Evolutionary conservation across 2,888 invertebrate genomes (phyloP).

Genomic region (Dryobotodes eremita): DNA sequence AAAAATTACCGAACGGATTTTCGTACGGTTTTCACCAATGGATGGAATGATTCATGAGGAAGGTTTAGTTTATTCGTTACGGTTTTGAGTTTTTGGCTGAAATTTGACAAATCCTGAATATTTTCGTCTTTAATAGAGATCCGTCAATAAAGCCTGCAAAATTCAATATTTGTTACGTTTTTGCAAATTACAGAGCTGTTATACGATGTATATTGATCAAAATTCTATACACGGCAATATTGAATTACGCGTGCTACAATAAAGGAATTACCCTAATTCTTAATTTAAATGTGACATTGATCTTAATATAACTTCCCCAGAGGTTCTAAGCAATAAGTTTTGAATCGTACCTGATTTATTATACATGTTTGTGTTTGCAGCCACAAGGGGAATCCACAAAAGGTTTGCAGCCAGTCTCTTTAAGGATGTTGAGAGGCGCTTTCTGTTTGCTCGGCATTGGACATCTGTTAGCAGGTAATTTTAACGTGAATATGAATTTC

Average conservation of each 20-base stretch:
- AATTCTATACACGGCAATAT: neutral
- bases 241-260: neutral
- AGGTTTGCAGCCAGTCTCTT: slow-evolving; percentile 92
- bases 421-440: slow-evolving; percentile 94
- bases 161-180: neutral
- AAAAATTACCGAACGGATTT: no score
- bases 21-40: no score
- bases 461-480: slow-evolving; percentile 90
- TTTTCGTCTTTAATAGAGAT: neutral
- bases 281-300: slow-evolving; percentile 24
- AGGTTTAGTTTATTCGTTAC: no score
- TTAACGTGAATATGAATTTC: neutral
- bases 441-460: slow-evolving; percentile 93
- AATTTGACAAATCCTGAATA: no score
- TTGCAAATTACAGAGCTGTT: neutral
- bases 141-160: neutral
- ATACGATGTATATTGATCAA: neutral
- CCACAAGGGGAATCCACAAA: slow-evolving; percentile 83
- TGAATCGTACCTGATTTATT: slow-evolving; percentile 39
- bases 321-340: slow-evolving; percentile 27
- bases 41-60: no score
- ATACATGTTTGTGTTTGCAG: slow-evolving; percentile 71
- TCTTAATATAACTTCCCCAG: slow-evolving; percentile 19
- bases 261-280: neutral
- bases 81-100: no score